Evolutionary conservation across 1,140 invertebrate genomes (phyloP), one percentile per base, ranked within the genome.

Genomic region (Tribolium madens): DNA sequence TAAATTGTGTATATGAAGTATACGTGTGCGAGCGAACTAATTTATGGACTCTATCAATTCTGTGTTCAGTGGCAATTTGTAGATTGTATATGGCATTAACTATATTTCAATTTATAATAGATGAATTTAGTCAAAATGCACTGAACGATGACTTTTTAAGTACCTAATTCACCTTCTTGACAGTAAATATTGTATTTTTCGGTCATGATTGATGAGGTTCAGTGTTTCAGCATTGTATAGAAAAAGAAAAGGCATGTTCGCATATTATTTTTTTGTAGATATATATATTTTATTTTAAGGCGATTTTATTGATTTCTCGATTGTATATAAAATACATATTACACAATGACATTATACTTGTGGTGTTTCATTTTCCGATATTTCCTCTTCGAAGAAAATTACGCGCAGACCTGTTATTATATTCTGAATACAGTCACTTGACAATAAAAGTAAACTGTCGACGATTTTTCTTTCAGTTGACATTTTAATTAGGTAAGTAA

Each of bases 281-380:
- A 70, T 68, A 50, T 73, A 15, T 73, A 76, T 47, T 70, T 78
- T 75, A 78, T 75, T 76, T 70, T 73, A 77, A 72, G 76, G 60
- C 31, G 57, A 33, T 71, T 74, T 70, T 42, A 77, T 69, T 73
- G 73, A 77, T 79, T 79, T 73, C 36, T 79, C 72, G 50, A 76
- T 68, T 80, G 76, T 76, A 78, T 50, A 80, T 78, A 80, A 77
- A 64, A 78, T 74, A 76, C 74, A 78, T 78, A 80, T 78, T 77
- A 77, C 75, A 79, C 76, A 73, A 14, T 73, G 50, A 78, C 68
- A 79, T 76, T 76, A 78, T 13, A 52, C 18, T 68, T 53, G 13
- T 68, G 71, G 21, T 73, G 53, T 73, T 79, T 76, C 57, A 69
- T 70, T 79, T 76, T 68, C 52, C 26, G 17, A 10, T 36, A 17